A percentile compares a stretch with the other conserved stretches of the same genome.
Conservation (phyloP, 2,888 invertebrate species). For the Scaptomyza parva region DNA sequence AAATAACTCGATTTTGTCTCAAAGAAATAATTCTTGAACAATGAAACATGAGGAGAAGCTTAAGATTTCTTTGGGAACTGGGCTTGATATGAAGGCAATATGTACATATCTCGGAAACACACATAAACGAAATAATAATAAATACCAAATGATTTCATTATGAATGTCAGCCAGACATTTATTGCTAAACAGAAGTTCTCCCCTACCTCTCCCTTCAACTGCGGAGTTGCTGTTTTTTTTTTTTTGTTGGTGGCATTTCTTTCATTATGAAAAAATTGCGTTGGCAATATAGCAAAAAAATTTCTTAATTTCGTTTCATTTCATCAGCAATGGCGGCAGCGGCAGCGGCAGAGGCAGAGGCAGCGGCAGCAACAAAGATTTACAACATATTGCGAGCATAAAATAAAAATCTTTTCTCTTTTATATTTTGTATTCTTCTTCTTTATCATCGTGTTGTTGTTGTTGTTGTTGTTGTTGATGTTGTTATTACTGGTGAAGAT, state of each 20-base stretch:
- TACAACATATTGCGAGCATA: slow-evolving; percentile 75
- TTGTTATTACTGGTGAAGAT: no score
- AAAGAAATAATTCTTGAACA: not conserved
- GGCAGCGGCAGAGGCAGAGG: slow-evolving; percentile 43
- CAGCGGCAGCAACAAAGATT: slow-evolving; percentile 64
- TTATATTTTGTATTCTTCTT: slow-evolving; percentile 4
- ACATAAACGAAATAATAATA: slow-evolving; percentile 77
- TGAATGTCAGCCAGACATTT: slow-evolving; percentile 67
- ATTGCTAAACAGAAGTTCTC: slow-evolving; percentile 37
- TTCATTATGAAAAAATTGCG: slow-evolving; percentile 73
- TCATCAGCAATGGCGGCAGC: slow-evolving; percentile 59
- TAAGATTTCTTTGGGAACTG: not conserved
- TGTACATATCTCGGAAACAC: slow-evolving; percentile 65
- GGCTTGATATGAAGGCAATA: slow-evolving; percentile 66
- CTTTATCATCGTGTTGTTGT: not conserved
- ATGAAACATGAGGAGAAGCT: not conserved
- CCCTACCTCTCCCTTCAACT: not conserved
- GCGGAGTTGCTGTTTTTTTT: not conserved
- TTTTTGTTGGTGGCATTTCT: slow-evolving; percentile 61
- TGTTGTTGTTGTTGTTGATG: slow-evolving; percentile 7
- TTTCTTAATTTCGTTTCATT: slow-evolving; percentile 78
- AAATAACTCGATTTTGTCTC: not conserved
- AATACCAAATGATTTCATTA: slow-evolving; percentile 78
- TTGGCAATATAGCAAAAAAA: slow-evolving; percentile 57
- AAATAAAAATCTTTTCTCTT: slow-evolving; percentile 70